Evolutionary conservation across 2,797 vertebrate genomes (phyloP).

Genomic region (Sebastes kiyomatsui): DNA sequence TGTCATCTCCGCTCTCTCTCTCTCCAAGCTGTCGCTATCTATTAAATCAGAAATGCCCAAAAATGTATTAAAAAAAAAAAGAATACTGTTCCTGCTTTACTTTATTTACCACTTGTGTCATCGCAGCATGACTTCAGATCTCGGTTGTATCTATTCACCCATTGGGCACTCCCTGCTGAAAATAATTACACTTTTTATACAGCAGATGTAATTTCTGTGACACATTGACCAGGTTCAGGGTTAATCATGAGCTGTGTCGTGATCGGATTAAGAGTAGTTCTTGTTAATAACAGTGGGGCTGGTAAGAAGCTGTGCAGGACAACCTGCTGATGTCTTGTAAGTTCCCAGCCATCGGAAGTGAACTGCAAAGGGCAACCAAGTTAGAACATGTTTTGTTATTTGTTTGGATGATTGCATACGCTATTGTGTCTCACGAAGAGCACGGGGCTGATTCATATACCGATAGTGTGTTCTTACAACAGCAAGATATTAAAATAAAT

Average conservation of each 20-base stretch:
- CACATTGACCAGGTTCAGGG: background rate
- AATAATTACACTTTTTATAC: background rate
- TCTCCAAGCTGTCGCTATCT: background rate
- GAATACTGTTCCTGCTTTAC: background rate
- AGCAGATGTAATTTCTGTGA: background rate
- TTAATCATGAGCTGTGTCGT: background rate
- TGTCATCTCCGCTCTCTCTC: background rate
- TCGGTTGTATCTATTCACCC: background rate
- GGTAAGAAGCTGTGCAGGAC: conserved; percentile 11
- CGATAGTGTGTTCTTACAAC: background rate
- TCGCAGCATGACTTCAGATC: background rate
- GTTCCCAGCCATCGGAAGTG: background rate
- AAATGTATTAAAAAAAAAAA: background rate
- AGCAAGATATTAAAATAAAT: background rate
- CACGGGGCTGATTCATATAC: too few species aligned
- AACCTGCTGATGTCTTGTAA: background rate
- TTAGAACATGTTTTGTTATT: background rate
- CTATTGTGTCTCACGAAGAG: background rate
- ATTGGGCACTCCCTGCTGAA: background rate
- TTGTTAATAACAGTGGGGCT: conserved; percentile 11
- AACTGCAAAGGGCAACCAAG: conserved; percentile 2
- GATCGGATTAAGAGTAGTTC: conserved; percentile 13
- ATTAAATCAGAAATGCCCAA: background rate
- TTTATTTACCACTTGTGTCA: background rate
- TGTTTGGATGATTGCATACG: background rate